Evolutionary conservation across 2,113 vertebrate genomes (phyloP).

Genomic region (Apistogramma diplotaenia): DNA sequence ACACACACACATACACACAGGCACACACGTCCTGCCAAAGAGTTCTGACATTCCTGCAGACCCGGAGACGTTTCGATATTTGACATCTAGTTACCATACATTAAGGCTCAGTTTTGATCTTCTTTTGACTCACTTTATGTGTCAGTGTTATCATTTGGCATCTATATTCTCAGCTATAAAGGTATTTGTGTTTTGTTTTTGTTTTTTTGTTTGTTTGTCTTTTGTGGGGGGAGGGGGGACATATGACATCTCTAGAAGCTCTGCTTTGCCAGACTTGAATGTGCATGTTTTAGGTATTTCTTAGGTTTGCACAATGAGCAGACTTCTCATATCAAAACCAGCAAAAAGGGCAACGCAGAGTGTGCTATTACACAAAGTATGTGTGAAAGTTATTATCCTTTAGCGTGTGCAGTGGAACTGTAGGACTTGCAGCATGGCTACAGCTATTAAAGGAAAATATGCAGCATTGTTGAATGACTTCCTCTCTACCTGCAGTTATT

Average conservation of each 20-base stretch:
- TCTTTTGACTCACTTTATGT: conserved; percentile 10
- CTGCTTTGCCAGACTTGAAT: neutral
- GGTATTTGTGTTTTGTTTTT: conserved; percentile 25
- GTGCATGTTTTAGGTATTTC: conserved; percentile 19
- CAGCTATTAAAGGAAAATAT: neutral
- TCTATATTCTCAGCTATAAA: neutral
- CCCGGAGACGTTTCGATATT: conserved; percentile 47
- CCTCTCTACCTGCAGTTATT: conserved; percentile 21
- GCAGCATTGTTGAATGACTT: conserved; percentile 36
- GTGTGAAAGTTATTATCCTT: neutral
- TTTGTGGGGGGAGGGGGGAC: neutral
- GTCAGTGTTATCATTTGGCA: neutral
- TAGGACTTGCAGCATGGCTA: neutral
- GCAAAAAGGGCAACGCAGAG: neutral
- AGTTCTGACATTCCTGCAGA: conserved; percentile 57
- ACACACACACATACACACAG: conserved; percentile 59
- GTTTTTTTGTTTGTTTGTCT: no score
- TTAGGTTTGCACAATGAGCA: neutral
- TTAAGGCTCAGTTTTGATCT: conserved; percentile 51
- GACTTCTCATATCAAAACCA: neutral
- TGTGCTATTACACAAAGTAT: neutral
- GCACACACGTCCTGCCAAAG: conserved; percentile 45
- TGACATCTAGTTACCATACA: conserved; percentile 57
- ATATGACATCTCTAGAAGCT: conserved; percentile 17
- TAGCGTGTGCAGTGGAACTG: neutral